Base-by-base conservation (phyloP, 1,140 invertebrate species). In the Epicauta chinensis region DNA sequence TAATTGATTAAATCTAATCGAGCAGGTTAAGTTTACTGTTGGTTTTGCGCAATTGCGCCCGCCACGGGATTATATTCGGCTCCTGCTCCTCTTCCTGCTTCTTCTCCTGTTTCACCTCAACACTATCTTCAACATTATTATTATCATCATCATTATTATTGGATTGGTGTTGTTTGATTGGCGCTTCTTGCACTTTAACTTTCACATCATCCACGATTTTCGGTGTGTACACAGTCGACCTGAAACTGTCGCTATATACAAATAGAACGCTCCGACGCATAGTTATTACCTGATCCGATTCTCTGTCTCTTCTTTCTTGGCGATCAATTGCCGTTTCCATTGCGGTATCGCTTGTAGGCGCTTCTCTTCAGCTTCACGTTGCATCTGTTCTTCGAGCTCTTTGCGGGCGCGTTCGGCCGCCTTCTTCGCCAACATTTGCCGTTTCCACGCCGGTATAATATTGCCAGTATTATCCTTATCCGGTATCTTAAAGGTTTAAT, bases 341-440 rank as follows among this genome's bases (percentile, higher is more conserved):
- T 87, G 84, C 0, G 93, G 93, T 60, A 97, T 90, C 14, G 90
- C 79, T 42, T 88, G 85, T 30, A 92, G 78, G 60, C 90, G 75
- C 56, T 89, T 84, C 57, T 89, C 85, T 71, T 95, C 91, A 2
- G 89, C 87, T 63, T 94, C 89, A 46, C 82, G 77, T 35, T 83
- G 81, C 62, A 91, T 73, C 58, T 88, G 81, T 67, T 91, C 89
- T 71, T 94, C 91, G 42, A 91, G 74, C 63, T 96, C 92, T 66
- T 89, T 89, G 51, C 88, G 83, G 1, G 93, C 93, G 54, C 88
- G 84, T 68, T 96, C 92, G 0, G 93, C 93, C 0, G 90, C 88
- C 69, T 95, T 91, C 61, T 91, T 86, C 0, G 93, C 93, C 66
- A 96, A 65, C 89, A 97, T 93, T 72, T 96, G 91, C 15, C 92